Evolutionary conservation across 2,113 vertebrate species (phyloP).

Genomic region (Macrotis lagotis): DNA sequence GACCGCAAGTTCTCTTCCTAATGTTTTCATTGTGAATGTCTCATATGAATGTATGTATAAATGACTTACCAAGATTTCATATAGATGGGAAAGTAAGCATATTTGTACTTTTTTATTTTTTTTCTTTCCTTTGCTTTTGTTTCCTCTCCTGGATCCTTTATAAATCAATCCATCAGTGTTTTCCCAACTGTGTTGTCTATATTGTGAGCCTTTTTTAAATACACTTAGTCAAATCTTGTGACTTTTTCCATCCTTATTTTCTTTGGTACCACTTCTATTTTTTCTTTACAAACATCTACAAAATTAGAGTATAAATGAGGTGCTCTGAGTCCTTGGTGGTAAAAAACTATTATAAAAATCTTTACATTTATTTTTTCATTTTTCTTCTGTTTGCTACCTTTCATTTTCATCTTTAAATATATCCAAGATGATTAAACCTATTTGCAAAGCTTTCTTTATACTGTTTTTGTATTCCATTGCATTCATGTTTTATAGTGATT

Average conservation of each 20-base stretch:
- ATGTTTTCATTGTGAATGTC: background rate
- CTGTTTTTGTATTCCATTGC: background rate
- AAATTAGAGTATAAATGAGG: background rate
- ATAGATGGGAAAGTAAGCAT: background rate
- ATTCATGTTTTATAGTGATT: background rate
- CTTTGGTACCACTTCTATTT: background rate
- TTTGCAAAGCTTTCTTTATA: background rate
- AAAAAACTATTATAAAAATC: background rate
- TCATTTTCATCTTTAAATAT: background rate
- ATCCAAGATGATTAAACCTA: background rate
- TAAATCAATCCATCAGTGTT: background rate
- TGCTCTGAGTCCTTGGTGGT: background rate
- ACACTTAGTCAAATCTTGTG: background rate
- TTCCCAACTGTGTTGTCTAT: background rate
- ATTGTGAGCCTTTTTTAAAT: background rate
- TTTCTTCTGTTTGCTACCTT: background rate
- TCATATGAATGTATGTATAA: background rate
- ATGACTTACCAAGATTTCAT: background rate
- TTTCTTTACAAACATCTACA: background rate
- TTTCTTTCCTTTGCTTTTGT: background rate
- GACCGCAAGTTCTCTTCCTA: background rate
- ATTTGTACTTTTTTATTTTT: background rate
- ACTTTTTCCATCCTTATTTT: background rate
- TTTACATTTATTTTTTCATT: background rate
- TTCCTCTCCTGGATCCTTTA: background rate